phyloP scores from a whole-genome alignment of 2,797 vertebrate species.

The Pseudotriccus pelzelni region DNA sequence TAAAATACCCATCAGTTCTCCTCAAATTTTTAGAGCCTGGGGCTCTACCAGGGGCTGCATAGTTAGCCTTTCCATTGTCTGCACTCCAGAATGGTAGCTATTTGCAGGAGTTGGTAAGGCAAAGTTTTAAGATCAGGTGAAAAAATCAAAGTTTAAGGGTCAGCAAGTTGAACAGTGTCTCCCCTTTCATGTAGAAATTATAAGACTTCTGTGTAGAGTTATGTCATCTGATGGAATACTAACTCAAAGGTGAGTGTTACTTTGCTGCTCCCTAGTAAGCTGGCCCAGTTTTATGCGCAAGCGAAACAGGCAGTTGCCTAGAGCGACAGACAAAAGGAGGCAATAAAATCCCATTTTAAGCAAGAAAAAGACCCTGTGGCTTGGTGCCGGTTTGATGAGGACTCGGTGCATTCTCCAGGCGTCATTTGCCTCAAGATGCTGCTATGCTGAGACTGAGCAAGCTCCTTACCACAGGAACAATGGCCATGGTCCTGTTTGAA shows the following conservation, averaged over 20 bases:
- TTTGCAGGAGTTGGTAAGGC: background rate
- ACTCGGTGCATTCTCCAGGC: background rate
- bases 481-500: background rate
- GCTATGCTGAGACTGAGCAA: background rate
- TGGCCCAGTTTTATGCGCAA: conserved; percentile 36
- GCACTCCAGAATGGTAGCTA: background rate
- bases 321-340: conserved; percentile 27
- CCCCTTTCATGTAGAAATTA: background rate
- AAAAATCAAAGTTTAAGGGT: background rate
- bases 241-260: background rate
- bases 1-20: background rate
- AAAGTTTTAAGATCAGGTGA: background rate
- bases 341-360: conserved; percentile 47
- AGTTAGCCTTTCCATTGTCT: background rate
- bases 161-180: background rate
- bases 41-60: background rate
- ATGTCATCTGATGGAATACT: background rate
- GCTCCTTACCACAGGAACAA: background rate
- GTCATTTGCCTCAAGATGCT: background rate
- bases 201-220: background rate
- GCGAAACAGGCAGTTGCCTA: conserved; percentile 15
- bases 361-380: conserved; percentile 26
- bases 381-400: background rate
- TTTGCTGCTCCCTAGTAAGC: conserved; percentile 16
- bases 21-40: background rate